Conservation (phyloP, 2,888 invertebrate genomes). For the Agapetus fuscipes region DNA sequence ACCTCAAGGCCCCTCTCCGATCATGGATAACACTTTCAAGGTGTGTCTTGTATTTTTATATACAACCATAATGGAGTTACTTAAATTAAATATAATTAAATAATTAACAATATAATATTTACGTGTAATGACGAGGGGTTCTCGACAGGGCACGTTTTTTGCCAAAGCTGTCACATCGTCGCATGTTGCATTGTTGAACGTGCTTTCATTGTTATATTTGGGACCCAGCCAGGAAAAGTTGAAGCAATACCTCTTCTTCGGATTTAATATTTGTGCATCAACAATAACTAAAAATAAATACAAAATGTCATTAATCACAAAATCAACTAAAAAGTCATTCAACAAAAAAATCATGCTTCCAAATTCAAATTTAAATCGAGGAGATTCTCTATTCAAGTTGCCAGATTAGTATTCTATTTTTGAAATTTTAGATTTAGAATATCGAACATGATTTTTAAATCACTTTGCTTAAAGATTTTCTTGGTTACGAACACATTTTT, state of each 20-base stretch:
- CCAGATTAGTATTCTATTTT: no score
- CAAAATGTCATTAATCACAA: no score
- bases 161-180: slow-evolving; percentile 42
- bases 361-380: not conserved
- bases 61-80: no score
- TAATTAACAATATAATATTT: slow-evolving; percentile 25
- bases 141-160: slow-evolving; percentile 48
- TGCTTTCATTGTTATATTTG: slow-evolving; percentile 45
- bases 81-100: not conserved
- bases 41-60: no score
- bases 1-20: no score
- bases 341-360: not conserved
- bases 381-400: no score
- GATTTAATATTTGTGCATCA: slow-evolving; percentile 7
- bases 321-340: no score
- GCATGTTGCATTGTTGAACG: slow-evolving; percentile 45
- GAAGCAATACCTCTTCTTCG: slow-evolving; percentile 36
- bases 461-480: no score
- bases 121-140: slow-evolving; percentile 56
- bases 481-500: no score
- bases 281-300: slow-evolving; percentile 11
- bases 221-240: slow-evolving; percentile 63
- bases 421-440: no score
- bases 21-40: no score
- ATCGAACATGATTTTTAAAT: no score